phyloP scores from a whole-genome alignment of 2,113 vertebrate species.

The Polypterus bichir region DNA sequence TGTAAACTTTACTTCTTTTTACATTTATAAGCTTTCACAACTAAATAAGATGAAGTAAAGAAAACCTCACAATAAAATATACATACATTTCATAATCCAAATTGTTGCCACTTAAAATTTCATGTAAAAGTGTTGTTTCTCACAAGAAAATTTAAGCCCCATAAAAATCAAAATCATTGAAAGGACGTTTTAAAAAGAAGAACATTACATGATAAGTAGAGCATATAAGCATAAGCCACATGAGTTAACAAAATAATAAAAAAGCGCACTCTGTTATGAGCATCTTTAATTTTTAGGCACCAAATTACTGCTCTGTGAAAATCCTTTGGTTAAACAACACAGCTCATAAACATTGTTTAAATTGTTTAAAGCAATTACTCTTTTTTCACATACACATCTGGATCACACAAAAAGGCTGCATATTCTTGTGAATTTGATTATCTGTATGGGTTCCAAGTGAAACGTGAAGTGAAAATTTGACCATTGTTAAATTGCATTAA shows the following conservation, averaged over 20 bases:
- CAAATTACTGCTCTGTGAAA: slow-evolving; percentile 38
- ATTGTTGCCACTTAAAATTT: too few species aligned
- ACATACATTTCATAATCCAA: too few species aligned
- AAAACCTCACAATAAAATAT: too few species aligned
- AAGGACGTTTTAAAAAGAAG: slow-evolving; percentile 23
- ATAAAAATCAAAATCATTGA: neutral
- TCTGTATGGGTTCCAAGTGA: slow-evolving; percentile 57
- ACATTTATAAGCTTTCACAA: too few species aligned
- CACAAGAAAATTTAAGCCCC: too few species aligned
- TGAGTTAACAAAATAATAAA: slow-evolving; percentile 41
- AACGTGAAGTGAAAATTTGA: slow-evolving; percentile 51
- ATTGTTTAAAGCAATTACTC: slow-evolving; percentile 43
- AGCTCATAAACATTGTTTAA: slow-evolving; percentile 52
- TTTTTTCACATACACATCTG: slow-evolving; percentile 51
- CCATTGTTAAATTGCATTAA: slow-evolving; percentile 66
- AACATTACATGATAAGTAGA: slow-evolving; percentile 36
- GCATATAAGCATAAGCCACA: slow-evolving; percentile 36
- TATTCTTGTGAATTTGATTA: slow-evolving; percentile 31
- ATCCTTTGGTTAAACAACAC: slow-evolving; percentile 50
- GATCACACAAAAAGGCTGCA: slow-evolving; percentile 33
- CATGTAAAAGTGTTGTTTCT: too few species aligned
- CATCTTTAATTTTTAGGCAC: slow-evolving; percentile 37
- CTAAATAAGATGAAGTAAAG: too few species aligned
- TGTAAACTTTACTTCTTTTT: too few species aligned
- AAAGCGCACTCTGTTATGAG: slow-evolving; percentile 43